Evolutionary conservation across 2,888 invertebrate genomes (phyloP), one percentile per base, ranked within the genome.

Genomic region (Dione vanillae): DNA sequence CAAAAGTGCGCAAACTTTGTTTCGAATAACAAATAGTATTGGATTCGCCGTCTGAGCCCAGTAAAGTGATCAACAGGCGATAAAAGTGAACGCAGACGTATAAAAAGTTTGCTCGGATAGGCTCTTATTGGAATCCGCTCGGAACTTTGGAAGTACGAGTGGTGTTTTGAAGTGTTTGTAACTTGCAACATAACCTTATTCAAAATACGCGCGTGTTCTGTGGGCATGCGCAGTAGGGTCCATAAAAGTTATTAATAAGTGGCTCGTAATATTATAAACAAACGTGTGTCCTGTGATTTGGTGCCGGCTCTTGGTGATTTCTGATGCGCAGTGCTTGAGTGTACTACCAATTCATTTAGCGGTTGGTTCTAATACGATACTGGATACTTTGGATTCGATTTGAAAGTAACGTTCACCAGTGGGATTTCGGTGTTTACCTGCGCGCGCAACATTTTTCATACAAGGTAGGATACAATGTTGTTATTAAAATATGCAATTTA

Each of bases 161-260:
- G 81, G 86, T 82, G 79, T 85, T 81, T 79, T 79, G 77, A 83
- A 83, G 88, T 89, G 87, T 82, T 85, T 80, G 78, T 81, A 90
- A 91, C 88, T 91, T 88, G 83, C 77, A 86, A 92, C 89, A 87
- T 90, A 91, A 91, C 91, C 91, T 90, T 86, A 83, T 88, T 92
- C 80, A 81, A 91, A 92, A 83, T 80, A 81, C 85, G 91, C 91
- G 92, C 91, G 92, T 89, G 89, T 89, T 85, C 80, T 75, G 79
- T 83, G 86, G 87, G 85, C 93, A 93, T 93, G 93, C 93, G 93
- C 93, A 93, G 86, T 89, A 74, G 79, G 81, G 80, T 78, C 84
- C 84, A 82, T 81, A 80, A 79, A 85, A 90, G 90, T 89, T 90
- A 89, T 88, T 90, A 87, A 88, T 90, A 87, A 86, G 88, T 87